Base-by-base conservation (phyloP, 2,113 vertebrate genomes). In the Canis aureus region DNA sequence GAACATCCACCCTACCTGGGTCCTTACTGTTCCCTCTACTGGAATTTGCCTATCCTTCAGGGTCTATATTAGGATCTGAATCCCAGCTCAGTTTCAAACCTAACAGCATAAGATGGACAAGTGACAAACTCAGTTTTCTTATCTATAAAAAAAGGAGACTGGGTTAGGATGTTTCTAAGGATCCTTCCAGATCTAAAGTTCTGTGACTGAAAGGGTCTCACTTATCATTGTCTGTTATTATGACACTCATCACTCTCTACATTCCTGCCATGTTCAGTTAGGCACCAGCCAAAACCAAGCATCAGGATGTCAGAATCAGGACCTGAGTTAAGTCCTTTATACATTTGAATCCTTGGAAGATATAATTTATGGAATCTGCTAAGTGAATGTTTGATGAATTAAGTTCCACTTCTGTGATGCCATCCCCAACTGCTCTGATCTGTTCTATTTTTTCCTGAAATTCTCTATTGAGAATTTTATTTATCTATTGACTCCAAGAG, bases 141-240 rank as follows among this genome's bases (percentile, higher is more conserved):
- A 62, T 62, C 20, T 69, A 20, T 67, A 95, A 74, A 74, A 69
- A 27, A 23, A 81, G 11, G 27, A 76, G 62, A 67, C 4, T 53
- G 16, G 16, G 55, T 97, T 92, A 62, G 78, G 43, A 27, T 90
- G 55, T 94, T 84, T 83, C 32, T 88, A 38, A 85, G 12, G 64
- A 80, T 76, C 27, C 80, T 86, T 92, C 49, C 32, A 66, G 35
- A 82, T 90, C 2, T 80, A 32, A 60, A 95, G 82, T 83, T 62
- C 38, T 83, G 11, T 35, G 49, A 43, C 11, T 38, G 53, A 32
- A 88, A 76, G 38, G 22, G 43, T 67, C 49, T 89, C 29, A n/a
- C 53, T 60, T 88, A 51, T 51, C 27, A 3, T 67, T 67, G 7
- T 49, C 17, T 83, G 13, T 87, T 85, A 38, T 55, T 16, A 59